Base-by-base conservation (phyloP, 1,140 invertebrate genomes). In the Drosophila novamexicana region DNA sequence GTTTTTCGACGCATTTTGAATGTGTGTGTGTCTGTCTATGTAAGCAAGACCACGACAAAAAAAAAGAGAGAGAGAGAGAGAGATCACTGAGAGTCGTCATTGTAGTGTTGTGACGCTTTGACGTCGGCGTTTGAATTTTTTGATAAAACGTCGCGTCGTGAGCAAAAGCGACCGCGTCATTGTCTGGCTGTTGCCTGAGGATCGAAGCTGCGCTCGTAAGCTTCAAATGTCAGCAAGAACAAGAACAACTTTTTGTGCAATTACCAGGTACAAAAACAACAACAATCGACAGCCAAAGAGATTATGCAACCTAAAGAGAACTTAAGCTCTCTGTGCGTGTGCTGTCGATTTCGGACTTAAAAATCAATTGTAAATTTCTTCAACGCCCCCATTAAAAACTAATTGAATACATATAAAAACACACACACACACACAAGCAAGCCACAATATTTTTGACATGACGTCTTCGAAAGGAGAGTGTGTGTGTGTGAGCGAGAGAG, bases 311-410 rank as follows among this genome's bases (percentile, higher is more conserved):
- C 40, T 14, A 22, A 47, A 59, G 44, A 34, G 39, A 22, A 42
- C 42, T 53, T 57, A 70, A 64, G 52, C 52, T 56, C 45, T 59
- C 45, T 68, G 65, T 82, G 66, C 58, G 68, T 82, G 70, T 67
- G 67, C 57, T 61, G 75, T 67, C 71, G 75, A 71, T 74, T 72
- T 79, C 34, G 63, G 83, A 86, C 82, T 88, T 88, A 83, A 88
- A 88, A 88, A 88, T 59, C 83, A 83, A 88, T 88, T 88, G 72
- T 53, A 82, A 86, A 79, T 85, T 80, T 66, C 56, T 67, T 66
- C 73, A 66, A 75, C 61, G 64, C 70, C 70, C 52, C 82, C 82
- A 86, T 85, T 86, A 85, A 86, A 86, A 85, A 82, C 82, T 82
- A 65, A 77, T 77, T 77, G 71, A 77, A 75, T 57, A 74, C 37